Conservation (phyloP, 2,797 vertebrate genomes). For the Rhynchotus rufescens region DNA sequence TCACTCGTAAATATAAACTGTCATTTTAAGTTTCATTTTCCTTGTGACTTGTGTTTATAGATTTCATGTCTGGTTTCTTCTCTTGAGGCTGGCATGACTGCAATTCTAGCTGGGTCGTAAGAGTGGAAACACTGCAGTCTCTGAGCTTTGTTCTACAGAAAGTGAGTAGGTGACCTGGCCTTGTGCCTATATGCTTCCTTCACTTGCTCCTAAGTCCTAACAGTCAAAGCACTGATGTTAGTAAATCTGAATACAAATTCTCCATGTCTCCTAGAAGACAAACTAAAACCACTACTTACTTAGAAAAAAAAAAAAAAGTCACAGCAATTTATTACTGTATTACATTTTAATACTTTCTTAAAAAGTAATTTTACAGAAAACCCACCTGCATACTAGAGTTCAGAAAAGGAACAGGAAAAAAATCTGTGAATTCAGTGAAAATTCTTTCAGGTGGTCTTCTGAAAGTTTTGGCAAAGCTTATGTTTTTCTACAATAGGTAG, state of each 20-base stretch:
- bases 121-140: neutral
- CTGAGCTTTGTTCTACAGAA: neutral
- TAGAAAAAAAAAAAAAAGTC: neutral
- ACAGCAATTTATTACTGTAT: neutral
- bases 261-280: neutral
- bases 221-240: neutral
- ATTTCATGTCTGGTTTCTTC: neutral
- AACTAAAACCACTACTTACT: neutral
- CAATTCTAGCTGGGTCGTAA: neutral
- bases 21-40: neutral
- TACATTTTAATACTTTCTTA: neutral
- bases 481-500: neutral
- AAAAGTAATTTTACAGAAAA: neutral
- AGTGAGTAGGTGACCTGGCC: neutral
- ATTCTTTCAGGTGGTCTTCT: neutral
- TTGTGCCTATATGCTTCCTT: neutral
- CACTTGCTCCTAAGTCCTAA: neutral
- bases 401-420: neutral
- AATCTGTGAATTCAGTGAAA: neutral
- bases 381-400: neutral
- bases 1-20: neutral
- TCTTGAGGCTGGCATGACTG: neutral
- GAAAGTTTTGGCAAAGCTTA: neutral
- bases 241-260: neutral
- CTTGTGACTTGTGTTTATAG: rapidly evolving